Evolutionary conservation across 1,140 invertebrate genomes (phyloP).

Genomic region (Cotesia glomerata): DNA sequence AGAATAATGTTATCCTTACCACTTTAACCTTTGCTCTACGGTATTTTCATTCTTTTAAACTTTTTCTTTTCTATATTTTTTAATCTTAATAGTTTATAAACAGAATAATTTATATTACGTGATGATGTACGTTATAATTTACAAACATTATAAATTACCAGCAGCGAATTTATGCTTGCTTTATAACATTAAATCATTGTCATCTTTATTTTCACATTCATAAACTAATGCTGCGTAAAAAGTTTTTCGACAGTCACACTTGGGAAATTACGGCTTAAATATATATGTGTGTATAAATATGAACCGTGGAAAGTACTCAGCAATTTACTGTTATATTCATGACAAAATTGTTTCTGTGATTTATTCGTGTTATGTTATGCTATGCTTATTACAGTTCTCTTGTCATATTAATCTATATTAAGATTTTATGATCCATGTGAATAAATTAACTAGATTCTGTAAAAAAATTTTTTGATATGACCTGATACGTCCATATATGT

Average conservation of each 20-base stretch:
- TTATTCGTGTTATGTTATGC: too few relatives aligned
- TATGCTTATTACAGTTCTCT: too few relatives aligned
- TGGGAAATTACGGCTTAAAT: background rate
- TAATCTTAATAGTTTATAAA: background rate
- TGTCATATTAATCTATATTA: too few relatives aligned
- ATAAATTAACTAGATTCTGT: too few relatives aligned
- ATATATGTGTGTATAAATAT: background rate
- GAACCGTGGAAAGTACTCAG: too few relatives aligned
- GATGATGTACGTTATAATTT: background rate
- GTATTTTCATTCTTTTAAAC: background rate
- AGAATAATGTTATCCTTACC: too few relatives aligned
- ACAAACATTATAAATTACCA: conserved; percentile 1
- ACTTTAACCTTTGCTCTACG: background rate
- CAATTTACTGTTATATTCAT: background rate
- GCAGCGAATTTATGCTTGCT: background rate
- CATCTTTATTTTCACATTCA: background rate
- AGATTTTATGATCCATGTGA: too few relatives aligned
- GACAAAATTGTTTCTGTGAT: background rate
- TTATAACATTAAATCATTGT: background rate
- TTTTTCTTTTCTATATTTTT: background rate
- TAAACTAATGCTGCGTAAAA: background rate
- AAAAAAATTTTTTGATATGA: too few relatives aligned
- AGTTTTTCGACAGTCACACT: background rate
- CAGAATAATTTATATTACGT: background rate
- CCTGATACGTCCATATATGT: too few relatives aligned